These are phyloP conservation scores for Drosophila yakuba DNA, from an alignment of 1,140 invertebrate genomes.

Conservation along the genomic window DNA sequence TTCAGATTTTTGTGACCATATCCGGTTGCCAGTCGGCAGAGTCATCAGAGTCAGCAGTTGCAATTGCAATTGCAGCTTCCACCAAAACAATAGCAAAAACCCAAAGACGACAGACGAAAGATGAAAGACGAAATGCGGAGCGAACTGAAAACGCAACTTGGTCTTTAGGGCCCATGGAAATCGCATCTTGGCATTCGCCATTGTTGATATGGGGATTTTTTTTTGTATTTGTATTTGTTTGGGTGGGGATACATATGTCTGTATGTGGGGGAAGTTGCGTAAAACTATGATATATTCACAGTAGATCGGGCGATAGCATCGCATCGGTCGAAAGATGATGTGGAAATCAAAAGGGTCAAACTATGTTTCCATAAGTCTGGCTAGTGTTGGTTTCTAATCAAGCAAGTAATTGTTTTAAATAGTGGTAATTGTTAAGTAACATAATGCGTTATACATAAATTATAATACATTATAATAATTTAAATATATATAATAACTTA, in stretches of 20 bases:
- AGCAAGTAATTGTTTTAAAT: no score
- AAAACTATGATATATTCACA: constrained; percentile 33
- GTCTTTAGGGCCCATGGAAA: constrained; percentile 21
- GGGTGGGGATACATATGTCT: neutral
- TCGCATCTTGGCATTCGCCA: constrained; percentile 39
- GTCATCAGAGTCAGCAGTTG: constrained; percentile 10
- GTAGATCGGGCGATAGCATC: constrained; percentile 16
- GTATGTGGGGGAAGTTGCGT: constrained; percentile 19
- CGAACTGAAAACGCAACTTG: constrained; percentile 31
- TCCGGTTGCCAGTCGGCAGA: constrained; percentile 34
- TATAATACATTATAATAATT: no score
- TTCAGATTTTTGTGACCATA: constrained; percentile 47
- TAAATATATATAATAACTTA: no score
- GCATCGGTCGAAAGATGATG: constrained; percentile 5
- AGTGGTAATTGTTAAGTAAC: no score
- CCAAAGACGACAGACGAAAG: neutral
- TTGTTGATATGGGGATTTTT: constrained; percentile 9
- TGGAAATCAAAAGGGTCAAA: neutral
- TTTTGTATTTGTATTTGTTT: neutral
- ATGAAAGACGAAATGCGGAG: constrained; percentile 21
- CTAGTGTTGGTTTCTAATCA: no score
- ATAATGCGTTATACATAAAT: no score
- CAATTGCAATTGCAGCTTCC: constrained; percentile 48
- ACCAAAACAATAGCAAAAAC: constrained; percentile 25
- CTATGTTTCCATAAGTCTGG: neutral